Evolutionary conservation across 2,113 vertebrate species (phyloP).

Genomic region (Thamnaconus septentrionalis): DNA sequence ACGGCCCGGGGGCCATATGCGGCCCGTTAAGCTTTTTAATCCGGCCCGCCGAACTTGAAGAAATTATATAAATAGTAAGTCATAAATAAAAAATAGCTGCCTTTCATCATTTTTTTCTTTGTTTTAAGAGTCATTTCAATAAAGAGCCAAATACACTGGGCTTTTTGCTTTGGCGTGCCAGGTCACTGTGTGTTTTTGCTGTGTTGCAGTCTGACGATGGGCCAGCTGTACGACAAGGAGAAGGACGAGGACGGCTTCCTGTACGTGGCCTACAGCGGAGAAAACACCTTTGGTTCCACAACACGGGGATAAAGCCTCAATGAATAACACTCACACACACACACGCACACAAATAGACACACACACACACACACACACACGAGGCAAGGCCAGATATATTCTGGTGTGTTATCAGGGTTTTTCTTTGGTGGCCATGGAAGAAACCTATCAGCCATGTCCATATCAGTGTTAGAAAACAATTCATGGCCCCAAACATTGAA

Average conservation of each 20-base stretch:
- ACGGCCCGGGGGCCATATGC: too few relatives aligned
- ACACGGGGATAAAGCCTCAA: conserved; percentile 41
- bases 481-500: too few relatives aligned
- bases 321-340: not conserved
- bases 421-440: not conserved
- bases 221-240: conserved; percentile 97
- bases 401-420: conserved; percentile 12
- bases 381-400: conserved; percentile 8
- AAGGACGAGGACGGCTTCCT: conserved; percentile 97
- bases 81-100: too few relatives aligned
- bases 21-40: too few relatives aligned
- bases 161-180: too few relatives aligned
- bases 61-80: too few relatives aligned
- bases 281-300: conserved; percentile 92
- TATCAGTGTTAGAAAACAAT: too few relatives aligned
- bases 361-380: conserved; percentile 4
- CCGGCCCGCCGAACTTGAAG: too few relatives aligned
- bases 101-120: too few relatives aligned
- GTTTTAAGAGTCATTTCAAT: too few relatives aligned
- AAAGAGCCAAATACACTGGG: too few relatives aligned
- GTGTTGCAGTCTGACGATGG: conserved; percentile 91
- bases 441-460: not conserved
- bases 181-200: conserved; percentile 4
- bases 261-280: conserved; percentile 97
- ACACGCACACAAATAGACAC: conserved; percentile 7